Percentiles rank a stretch among this genome's conserved stretches.
These are phyloP conservation scores for Poecilus cupreus DNA, from an alignment of 2,888 invertebrate species.

Conservation along the genomic window DNA sequence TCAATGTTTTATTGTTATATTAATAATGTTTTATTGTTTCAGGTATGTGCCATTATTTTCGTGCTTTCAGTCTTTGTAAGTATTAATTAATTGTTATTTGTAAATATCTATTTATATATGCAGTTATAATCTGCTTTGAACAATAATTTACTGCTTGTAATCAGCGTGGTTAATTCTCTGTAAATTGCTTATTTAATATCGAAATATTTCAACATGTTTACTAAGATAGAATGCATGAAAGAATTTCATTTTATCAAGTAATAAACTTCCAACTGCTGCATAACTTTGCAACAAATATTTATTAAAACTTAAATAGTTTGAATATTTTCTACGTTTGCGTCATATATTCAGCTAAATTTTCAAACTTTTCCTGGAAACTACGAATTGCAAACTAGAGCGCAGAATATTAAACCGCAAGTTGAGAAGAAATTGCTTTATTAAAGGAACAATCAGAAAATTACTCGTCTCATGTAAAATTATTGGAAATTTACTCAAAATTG, in stretches of 20 bases:
- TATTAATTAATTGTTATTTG: neutral
- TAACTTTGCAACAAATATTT: constrained; percentile 18
- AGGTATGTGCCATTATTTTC: neutral
- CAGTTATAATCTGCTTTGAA: neutral
- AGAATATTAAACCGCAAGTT: neutral
- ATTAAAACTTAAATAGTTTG: neutral
- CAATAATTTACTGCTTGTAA: neutral
- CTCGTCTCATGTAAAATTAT: too few species aligned
- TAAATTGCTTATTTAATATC: constrained; percentile 11
- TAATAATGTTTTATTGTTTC: neutral
- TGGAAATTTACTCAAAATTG: too few species aligned
- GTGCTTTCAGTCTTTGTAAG: neutral
- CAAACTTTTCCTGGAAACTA: too few species aligned
- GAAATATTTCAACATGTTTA: constrained; percentile 23
- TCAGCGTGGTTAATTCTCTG: neutral
- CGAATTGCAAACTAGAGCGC: too few species aligned
- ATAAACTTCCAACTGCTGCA: constrained; percentile 2
- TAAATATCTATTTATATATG: neutral
- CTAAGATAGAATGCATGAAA: constrained; percentile 1
- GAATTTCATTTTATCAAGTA: constrained; percentile 26
- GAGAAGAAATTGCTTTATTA: too few species aligned
- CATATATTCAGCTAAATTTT: neutral
- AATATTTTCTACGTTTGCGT: constrained; percentile 9
- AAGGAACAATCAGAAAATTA: too few species aligned
- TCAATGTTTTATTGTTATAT: neutral